phyloP scores from a whole-genome alignment of 1,140 invertebrate species.

The Drosophila repleta region DNA sequence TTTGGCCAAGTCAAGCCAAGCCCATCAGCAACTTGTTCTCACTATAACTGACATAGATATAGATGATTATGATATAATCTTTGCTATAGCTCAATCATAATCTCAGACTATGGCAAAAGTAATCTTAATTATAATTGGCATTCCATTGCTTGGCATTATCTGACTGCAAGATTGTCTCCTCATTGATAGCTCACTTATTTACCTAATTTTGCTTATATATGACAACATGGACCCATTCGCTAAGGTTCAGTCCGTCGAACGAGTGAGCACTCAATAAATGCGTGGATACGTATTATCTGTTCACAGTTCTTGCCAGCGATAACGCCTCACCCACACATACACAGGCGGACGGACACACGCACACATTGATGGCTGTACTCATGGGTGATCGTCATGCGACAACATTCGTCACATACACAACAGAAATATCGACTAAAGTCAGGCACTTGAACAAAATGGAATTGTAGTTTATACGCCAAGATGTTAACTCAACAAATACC shows the following conservation, averaged over 20 bases:
- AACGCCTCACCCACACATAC: conserved; percentile 22
- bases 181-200: not conserved
- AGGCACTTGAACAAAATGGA: conserved; percentile 52
- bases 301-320: conserved; percentile 28
- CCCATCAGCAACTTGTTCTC: too few species aligned
- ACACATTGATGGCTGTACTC: not conserved
- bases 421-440: conserved; percentile 50
- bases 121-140: too few species aligned
- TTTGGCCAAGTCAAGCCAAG: too few species aligned
- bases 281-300: conserved; percentile 63
- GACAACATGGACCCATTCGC: conserved; percentile 4
- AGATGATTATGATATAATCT: too few species aligned
- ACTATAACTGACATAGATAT: too few species aligned
- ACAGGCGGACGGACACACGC: not conserved
- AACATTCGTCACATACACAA: conserved; percentile 34
- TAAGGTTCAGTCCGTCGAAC: conserved; percentile 16
- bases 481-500: not conserved
- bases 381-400: conserved; percentile 25
- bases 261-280: conserved; percentile 57
- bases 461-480: too few species aligned
- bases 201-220: not conserved
- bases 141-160: too few species aligned
- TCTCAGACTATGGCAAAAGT: too few species aligned
- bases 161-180: too few species aligned
- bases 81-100: too few species aligned